A percentile compares a stretch with the other conserved stretches of the same genome.
Conservation (phyloP, 2,113 vertebrate species). For the Neolamprologus toae region DNA sequence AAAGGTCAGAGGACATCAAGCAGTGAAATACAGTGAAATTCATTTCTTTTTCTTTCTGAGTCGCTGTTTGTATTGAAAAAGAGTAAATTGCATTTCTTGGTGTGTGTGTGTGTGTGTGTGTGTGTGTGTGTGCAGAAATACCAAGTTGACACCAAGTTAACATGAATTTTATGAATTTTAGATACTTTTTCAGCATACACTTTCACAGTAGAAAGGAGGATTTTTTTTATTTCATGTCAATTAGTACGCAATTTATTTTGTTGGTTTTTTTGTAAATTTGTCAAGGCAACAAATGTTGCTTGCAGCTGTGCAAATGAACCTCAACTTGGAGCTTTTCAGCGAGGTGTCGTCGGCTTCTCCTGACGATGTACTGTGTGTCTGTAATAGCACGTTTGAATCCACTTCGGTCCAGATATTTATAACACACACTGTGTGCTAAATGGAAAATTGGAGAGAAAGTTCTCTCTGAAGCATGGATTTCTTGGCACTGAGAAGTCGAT, state of each 20-base stretch:
- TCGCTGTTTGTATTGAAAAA: neutral
- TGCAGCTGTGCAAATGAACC: neutral
- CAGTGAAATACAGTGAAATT: neutral
- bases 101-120: neutral
- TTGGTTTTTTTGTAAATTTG: neutral
- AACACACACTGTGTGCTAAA: conserved; percentile 23
- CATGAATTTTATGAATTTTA: neutral
- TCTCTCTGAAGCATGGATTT: conserved; percentile 35
- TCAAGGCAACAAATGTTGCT: neutral
- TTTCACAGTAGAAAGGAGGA: neutral
- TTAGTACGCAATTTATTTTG: neutral
- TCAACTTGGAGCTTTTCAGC: neutral
- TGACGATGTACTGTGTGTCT: neutral
- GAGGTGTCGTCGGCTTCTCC: neutral
- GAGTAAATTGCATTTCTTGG: neutral
- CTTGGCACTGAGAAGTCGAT: conserved; percentile 23
- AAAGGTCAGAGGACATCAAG: neutral
- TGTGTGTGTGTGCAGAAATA: neutral
- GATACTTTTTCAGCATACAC: neutral
- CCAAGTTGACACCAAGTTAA: neutral
- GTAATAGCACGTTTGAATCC: neutral
- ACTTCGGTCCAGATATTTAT: conserved; percentile 29
- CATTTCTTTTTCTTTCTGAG: neutral
- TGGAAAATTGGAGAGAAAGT: conserved; percentile 41
- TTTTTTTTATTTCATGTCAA: neutral